These are phyloP conservation scores for Drosophila melanogaster DNA, from an alignment of 1,140 invertebrate genomes.

Conservation along the genomic window Release_6_plus_ISO1_MT NC_004354.4:14177501-14178000, in stretches of 20 bases:
- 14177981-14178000: slow-evolving; percentile 25
- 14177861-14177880: neutral
- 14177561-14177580: neutral
- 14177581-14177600: neutral
- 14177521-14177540: neutral
- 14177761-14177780: slow-evolving; percentile 52
- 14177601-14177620: slow-evolving; percentile 4
- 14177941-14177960: slow-evolving; percentile 40
- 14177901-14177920: slow-evolving; percentile 76
- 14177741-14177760: slow-evolving; percentile 31
- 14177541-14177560: neutral
- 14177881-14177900: slow-evolving; percentile 28
- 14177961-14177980: slow-evolving; percentile 35
- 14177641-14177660: slow-evolving; percentile 48
- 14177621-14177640: slow-evolving; percentile 1
- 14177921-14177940: slow-evolving; percentile 76
- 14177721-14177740: slow-evolving; percentile 52
- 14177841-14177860: neutral
- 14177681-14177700: slow-evolving; percentile 38
- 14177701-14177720: slow-evolving; percentile 29
- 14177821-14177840: slow-evolving; percentile 15
- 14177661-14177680: slow-evolving; percentile 52
- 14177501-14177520: neutral
- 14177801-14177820: slow-evolving; percentile 15
- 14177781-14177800: slow-evolving; percentile 52